phyloP scores from a whole-genome alignment of 2,797 vertebrate genomes.

The Fratercula arctica region DNA sequence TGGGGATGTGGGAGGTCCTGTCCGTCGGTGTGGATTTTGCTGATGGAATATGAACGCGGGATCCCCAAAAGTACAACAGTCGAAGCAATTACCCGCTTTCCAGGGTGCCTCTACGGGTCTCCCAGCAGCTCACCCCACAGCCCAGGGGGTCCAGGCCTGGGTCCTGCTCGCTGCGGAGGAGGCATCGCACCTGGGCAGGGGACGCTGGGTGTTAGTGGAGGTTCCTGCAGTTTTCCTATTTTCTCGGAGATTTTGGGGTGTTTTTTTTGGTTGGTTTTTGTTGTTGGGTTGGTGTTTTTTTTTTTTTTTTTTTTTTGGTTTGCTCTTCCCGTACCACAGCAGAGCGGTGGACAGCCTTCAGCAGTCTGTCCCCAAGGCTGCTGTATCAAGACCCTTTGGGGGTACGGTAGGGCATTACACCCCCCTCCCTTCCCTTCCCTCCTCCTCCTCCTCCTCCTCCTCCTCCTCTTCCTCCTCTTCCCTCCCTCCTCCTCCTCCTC shows the following conservation, averaged over 20 bases:
- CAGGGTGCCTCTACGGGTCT: background rate
- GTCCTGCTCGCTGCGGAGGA: background rate
- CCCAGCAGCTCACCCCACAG: background rate
- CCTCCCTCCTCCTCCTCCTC: no score
- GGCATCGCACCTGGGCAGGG: no score
- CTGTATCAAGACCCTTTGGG: rapidly evolving
- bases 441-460: no score
- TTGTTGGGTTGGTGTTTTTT: no score
- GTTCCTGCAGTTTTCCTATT: background rate
- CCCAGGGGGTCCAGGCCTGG: background rate
- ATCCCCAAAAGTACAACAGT: background rate
- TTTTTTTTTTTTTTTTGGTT: background rate
- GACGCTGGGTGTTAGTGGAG: no score
- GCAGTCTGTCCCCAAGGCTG: background rate
- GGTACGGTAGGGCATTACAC: background rate
- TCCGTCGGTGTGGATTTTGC: rapidly evolving
- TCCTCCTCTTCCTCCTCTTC: no score
- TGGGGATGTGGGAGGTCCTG: background rate
- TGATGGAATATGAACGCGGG: background rate
- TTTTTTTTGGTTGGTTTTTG: background rate
- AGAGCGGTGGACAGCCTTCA: background rate
- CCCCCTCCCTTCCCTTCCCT: background rate
- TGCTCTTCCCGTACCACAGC: background rate
- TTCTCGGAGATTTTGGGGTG: background rate
- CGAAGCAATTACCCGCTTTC: background rate